phyloP scores from a whole-genome alignment of 2,797 vertebrate species.

The Ptychobarbus kaznakovi region DNA sequence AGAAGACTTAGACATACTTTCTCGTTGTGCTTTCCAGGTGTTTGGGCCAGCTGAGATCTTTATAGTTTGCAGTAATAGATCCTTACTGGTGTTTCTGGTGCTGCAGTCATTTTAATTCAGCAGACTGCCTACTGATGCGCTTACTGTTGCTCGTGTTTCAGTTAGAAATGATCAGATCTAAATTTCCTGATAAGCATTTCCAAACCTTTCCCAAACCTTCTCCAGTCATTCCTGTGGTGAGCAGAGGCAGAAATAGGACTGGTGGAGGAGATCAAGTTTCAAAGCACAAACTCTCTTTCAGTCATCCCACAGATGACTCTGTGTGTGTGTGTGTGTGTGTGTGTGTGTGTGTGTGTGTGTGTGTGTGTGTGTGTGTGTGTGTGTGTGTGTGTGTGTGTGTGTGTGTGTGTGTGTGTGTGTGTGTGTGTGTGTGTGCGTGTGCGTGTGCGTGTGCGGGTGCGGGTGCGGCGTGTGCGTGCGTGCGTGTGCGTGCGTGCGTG shows the following conservation, averaged over 20 bases:
- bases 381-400: background rate
- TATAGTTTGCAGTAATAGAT: background rate
- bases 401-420: background rate
- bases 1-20: background rate
- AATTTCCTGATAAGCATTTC: slow-evolving; percentile 31
- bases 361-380: background rate
- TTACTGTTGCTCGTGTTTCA: slow-evolving; percentile 24
- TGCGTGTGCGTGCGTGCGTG: background rate
- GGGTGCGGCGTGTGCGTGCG: background rate
- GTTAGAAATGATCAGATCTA: slow-evolving; percentile 1
- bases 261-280: slow-evolving; percentile 28
- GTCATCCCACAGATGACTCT: background rate
- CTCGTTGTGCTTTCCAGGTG: background rate
- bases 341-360: too few relatives aligned
- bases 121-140: background rate
- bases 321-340: background rate
- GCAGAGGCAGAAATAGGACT: slow-evolving; percentile 24
- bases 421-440: background rate
- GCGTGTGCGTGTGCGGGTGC: too few relatives aligned
- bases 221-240: slow-evolving; percentile 17
- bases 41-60: background rate
- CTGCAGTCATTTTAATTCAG: background rate
- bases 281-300: slow-evolving; percentile 34
- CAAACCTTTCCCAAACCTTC: slow-evolving; percentile 23
- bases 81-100: background rate